These are phyloP conservation scores for Semotilus atromaculatus DNA, from an alignment of 2,797 vertebrate species.

Conservation along the genomic window DNA sequence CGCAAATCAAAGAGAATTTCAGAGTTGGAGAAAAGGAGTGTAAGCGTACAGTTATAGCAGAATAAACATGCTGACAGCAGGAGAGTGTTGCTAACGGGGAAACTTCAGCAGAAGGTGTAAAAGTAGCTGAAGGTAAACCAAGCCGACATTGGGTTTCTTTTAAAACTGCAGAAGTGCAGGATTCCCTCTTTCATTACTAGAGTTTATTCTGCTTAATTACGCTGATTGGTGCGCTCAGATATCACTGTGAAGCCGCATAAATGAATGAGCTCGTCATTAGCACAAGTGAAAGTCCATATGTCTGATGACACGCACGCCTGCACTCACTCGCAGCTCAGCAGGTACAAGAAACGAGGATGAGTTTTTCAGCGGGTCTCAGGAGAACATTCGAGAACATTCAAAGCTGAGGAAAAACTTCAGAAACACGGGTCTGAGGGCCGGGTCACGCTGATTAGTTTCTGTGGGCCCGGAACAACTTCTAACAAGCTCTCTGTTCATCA, in stretches of 20 bases:
- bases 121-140: constrained; percentile 58
- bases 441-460: constrained; percentile 76
- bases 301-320: constrained; percentile 15
- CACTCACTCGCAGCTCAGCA: constrained; percentile 70
- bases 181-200: constrained; percentile 76
- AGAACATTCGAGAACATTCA: constrained; percentile 66
- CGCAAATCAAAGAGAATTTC: constrained; percentile 79
- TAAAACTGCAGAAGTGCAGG: constrained; percentile 80
- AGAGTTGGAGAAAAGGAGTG: constrained; percentile 55
- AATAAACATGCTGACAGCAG: constrained; percentile 71
- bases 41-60: constrained; percentile 65
- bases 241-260: not conserved
- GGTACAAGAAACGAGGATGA: constrained; percentile 68
- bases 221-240: constrained; percentile 62
- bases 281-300: constrained; percentile 58
- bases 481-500: constrained; percentile 70
- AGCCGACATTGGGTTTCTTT: constrained; percentile 66
- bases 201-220: constrained; percentile 80
- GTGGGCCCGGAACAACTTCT: constrained; percentile 69
- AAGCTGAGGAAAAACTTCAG: constrained; percentile 65
- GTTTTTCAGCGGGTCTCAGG: constrained; percentile 73
- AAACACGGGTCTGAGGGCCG: constrained; percentile 60
- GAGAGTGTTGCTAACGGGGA: constrained; percentile 59
- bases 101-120: constrained; percentile 64
- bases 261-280: constrained; percentile 41